Percentiles rank a stretch among this genome's conserved stretches.
phyloP scores from a whole-genome alignment of 2,888 invertebrate species.

The Notodonta ziczac region DNA sequence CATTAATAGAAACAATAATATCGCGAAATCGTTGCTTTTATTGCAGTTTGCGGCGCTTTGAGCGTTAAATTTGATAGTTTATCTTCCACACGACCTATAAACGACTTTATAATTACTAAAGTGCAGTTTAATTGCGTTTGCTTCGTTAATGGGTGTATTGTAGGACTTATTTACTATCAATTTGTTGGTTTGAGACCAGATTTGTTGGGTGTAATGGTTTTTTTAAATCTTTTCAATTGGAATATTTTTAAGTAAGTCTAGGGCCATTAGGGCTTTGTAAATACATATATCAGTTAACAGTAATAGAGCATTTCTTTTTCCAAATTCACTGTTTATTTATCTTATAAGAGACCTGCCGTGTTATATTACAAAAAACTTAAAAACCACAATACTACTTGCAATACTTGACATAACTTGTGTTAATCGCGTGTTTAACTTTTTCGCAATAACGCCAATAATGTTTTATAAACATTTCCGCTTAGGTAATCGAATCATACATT shows the following conservation, averaged over 20 bases:
- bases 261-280: no score
- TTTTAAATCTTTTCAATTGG: not conserved
- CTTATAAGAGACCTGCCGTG: no score
- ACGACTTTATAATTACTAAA: conserved; percentile 46
- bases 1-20: conserved; percentile 44
- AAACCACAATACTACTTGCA: no score
- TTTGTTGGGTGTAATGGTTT: conserved; percentile 17
- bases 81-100: conserved; percentile 60
- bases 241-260: not conserved
- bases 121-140: conserved; percentile 29
- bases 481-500: conserved; percentile 25
- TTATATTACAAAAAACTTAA: no score
- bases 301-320: no score
- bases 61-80: conserved; percentile 71
- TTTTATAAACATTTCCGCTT: conserved; percentile 14
- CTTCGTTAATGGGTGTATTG: conserved; percentile 28
- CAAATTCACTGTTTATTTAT: no score
- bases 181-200: conserved; percentile 21
- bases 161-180: conserved; percentile 27
- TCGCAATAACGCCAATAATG: no score
- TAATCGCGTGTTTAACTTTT: no score
- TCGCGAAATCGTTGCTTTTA: conserved; percentile 59
- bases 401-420: no score
- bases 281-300: no score
- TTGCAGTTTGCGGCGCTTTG: conserved; percentile 63